A percentile compares a stretch with the other conserved stretches of the same genome.
Conservation (phyloP, 2,797 vertebrate species). For the Agapornis canus region DNA sequence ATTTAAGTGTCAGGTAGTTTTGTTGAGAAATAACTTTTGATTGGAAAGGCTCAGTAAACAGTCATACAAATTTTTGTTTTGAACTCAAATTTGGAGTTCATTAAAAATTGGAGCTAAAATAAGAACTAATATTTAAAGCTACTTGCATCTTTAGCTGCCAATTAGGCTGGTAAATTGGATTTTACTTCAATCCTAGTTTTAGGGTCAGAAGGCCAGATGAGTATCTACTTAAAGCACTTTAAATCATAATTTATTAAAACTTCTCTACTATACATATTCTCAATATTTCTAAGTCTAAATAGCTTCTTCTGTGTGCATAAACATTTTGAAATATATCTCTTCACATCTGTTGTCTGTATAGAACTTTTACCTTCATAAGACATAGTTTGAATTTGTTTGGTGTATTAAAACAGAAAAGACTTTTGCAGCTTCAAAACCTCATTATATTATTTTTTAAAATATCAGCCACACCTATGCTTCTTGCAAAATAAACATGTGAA, state of each 20-base stretch:
- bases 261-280: neutral
- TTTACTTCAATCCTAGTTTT: neutral
- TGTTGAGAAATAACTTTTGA: neutral
- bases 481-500: neutral
- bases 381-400: neutral
- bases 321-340: neutral
- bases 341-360: neutral
- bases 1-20: neutral
- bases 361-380: neutral
- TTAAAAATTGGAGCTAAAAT: neutral
- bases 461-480: neutral
- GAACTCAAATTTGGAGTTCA: neutral
- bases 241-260: neutral
- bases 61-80: neutral
- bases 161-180: neutral
- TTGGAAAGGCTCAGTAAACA: neutral
- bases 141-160: neutral
- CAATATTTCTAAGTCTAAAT: neutral
- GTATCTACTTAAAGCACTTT: neutral
- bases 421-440: neutral
- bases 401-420: neutral
- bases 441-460: neutral
- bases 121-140: neutral
- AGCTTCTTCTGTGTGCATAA: neutral
- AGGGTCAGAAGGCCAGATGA: neutral